Percentiles rank a stretch among this genome's conserved stretches.
These are phyloP conservation scores for Stenolophus ochropezus DNA, from an alignment of 2,888 invertebrate genomes.

Conservation along the genomic window DNA sequence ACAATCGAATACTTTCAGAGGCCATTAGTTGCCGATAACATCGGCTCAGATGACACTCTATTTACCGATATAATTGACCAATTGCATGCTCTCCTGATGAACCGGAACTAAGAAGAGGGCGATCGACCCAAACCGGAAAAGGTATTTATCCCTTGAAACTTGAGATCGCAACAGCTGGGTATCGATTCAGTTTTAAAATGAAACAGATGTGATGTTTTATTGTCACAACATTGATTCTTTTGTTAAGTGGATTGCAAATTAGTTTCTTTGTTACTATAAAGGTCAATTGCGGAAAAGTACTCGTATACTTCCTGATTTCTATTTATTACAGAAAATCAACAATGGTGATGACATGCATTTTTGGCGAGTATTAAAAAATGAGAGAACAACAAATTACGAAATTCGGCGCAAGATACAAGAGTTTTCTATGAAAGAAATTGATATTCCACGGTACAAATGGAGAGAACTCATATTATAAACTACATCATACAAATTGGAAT, in stretches of 20 bases:
- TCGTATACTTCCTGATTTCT: too few relatives aligned
- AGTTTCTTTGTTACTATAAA: neutral
- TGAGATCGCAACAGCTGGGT: conserved; percentile 16
- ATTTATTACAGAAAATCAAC: too few relatives aligned
- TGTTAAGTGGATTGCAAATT: neutral
- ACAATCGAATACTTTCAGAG: conserved; percentile 24
- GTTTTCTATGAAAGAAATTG: too few relatives aligned
- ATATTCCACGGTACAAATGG: too few relatives aligned
- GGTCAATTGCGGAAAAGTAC: too few relatives aligned
- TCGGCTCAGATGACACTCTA: conserved; percentile 31
- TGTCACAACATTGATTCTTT: neutral
- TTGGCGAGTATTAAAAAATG: too few relatives aligned
- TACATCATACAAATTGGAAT: too few relatives aligned
- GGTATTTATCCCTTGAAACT: conserved; percentile 31
- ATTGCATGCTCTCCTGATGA: conserved; percentile 24
- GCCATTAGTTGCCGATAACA: conserved; percentile 8
- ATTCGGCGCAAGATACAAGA: too few relatives aligned
- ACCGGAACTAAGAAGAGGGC: conserved; percentile 36
- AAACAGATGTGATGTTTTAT: conserved; percentile 29
- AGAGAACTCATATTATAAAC: too few relatives aligned
- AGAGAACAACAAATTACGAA: too few relatives aligned
- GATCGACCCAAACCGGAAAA: conserved; percentile 2
- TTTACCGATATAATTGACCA: conserved; percentile 41
- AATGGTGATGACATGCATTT: too few relatives aligned
- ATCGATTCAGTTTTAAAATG: conserved; percentile 20